These are phyloP conservation scores for Orientallactaga bullata DNA, from an alignment of 2,113 vertebrate genomes.

Conservation along the genomic window DNA sequence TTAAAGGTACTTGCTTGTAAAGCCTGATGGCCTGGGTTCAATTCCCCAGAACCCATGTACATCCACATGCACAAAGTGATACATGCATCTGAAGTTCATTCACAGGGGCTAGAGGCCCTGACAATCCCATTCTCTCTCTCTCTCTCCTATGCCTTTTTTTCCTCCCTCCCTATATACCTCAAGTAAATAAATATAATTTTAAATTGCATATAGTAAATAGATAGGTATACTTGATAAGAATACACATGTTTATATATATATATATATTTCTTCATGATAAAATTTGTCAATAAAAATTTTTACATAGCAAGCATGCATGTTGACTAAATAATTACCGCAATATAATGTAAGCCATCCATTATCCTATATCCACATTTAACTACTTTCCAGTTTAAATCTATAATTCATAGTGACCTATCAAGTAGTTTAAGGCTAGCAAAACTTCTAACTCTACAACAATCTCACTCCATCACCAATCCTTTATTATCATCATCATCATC, in stretches of 20 bases:
- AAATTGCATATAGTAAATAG: background rate
- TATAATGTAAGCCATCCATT: background rate
- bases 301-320: background rate
- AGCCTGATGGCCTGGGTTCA: too few relatives aligned
- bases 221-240: too few relatives aligned
- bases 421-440: background rate
- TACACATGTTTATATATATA: background rate
- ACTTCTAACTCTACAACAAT: background rate
- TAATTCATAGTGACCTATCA: background rate
- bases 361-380: background rate
- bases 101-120: too few relatives aligned
- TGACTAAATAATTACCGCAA: slow-evolving; percentile 23
- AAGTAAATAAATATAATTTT: too few relatives aligned
- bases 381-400: background rate
- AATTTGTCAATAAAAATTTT: background rate
- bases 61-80: too few relatives aligned
- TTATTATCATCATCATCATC: background rate
- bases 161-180: too few relatives aligned
- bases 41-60: too few relatives aligned
- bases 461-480: background rate
- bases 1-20: too few relatives aligned
- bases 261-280: background rate
- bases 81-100: too few relatives aligned
- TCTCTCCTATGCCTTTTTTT: too few relatives aligned
- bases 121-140: too few relatives aligned